Evolutionary conservation across 2,113 vertebrate species (phyloP), one percentile per base, ranked within the genome.

Genomic region (Scytalopus superciliaris): DNA sequence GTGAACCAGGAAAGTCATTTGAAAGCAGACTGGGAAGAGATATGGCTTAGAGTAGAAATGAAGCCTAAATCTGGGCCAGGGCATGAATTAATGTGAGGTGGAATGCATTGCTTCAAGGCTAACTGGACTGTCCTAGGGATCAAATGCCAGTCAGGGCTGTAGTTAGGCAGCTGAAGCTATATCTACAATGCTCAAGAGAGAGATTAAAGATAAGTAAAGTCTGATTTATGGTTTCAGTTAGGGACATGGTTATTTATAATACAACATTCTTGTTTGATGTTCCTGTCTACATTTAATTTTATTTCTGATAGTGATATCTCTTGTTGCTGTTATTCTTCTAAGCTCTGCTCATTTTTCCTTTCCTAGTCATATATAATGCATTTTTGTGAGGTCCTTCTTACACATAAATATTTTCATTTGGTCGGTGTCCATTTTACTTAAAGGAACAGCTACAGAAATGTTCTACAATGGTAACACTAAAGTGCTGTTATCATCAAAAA

Each of bases 261-360:
- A 84, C 56, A 84, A 86, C 90, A 95, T 92, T 86, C 83, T 96
- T 90, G 83, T 94, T 92, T 92, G 90, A 97, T 94, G 89, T 87
- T 92, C 92, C 89, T 94, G 94, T 92, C 94, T 74, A 84, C 68
- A 72, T 95, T 92, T 95, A 94, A 97, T 94, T 97, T 95, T 94
- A 77, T 95, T 94, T 95, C 92, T 96, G 92, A 95, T 89, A 90
- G 89, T 74, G 83, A 35, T 96, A 94, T 92, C 96, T 95, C 94
- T 95, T 97, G 90, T 93, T 92, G 90, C 64, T 93, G 89, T 74
- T 96, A 92, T 84, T 95, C 91, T 87, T 89, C 68, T 56, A 83
- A 89, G 76, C 40, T 7, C 33, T 63, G 60, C 47, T 94, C 86
- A 86, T 93, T 94, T 97, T 95, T 93, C 63, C 86, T 90, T 92